Percentiles rank a stretch among this genome's conserved stretches.
Conservation (phyloP, 2,113 vertebrate species). For the Myanophis thanlyinensis region DNA sequence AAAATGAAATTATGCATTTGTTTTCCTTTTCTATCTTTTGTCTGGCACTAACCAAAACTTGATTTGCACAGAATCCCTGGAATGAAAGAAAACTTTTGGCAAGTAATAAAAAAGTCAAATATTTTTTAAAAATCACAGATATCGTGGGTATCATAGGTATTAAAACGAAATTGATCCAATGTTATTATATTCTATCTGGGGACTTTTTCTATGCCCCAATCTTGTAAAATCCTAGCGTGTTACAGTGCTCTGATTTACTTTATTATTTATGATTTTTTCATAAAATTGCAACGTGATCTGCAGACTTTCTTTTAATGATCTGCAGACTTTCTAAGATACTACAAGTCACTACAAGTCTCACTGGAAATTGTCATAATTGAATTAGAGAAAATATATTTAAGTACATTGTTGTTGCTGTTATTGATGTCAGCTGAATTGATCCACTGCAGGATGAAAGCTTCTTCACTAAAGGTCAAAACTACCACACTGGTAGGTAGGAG, state of each 20-base stretch:
- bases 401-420: background rate
- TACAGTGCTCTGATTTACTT: background rate
- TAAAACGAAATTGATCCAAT: background rate
- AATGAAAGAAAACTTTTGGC: background rate
- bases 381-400: background rate
- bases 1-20: too few relatives aligned
- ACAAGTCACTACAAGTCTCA: background rate
- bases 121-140: background rate
- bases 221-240: background rate
- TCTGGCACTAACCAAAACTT: background rate
- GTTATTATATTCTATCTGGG: background rate
- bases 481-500: background rate
- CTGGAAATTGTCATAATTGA: background rate
- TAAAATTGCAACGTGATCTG: background rate
- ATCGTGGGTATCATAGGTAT: background rate
- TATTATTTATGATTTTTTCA: background rate
- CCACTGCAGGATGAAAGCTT: background rate
- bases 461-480: background rate
- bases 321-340: rapidly evolving
- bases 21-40: background rate
- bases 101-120: background rate
- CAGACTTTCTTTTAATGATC: too few relatives aligned
- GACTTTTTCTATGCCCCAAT: background rate
- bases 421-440: background rate
- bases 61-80: background rate